A percentile compares a stretch with the other conserved stretches of the same genome.
phyloP scores from a whole-genome alignment of 2,113 vertebrate species.

The Astatotilapia flaviijosephi region DNA sequence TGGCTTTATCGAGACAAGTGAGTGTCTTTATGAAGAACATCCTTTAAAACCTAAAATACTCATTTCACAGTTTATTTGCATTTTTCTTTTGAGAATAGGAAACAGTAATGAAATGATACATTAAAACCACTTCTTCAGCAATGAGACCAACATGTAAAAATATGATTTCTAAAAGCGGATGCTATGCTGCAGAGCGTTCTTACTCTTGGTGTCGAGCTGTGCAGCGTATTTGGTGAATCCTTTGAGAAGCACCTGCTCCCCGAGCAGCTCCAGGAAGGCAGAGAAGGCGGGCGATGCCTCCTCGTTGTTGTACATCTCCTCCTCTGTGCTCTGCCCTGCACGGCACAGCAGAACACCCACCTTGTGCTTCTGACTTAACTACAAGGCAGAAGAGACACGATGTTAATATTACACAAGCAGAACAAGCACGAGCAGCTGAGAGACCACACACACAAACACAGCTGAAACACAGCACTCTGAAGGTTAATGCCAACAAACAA shows the following conservation, averaged over 20 bases:
- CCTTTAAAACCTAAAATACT: neutral
- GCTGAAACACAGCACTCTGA: neutral
- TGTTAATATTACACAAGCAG: neutral
- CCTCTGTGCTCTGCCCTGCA: slow-evolving; percentile 88
- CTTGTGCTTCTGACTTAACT: slow-evolving; percentile 92
- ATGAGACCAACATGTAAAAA: neutral
- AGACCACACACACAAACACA: neutral
- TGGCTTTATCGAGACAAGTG: neutral
- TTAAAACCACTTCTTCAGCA: neutral
- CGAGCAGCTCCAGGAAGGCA: slow-evolving; percentile 84
- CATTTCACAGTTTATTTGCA: neutral
- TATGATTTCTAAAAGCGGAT: neutral
- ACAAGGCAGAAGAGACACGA: neutral
- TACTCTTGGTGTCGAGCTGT: slow-evolving; percentile 94
- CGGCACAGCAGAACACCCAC: slow-evolving; percentile 93
- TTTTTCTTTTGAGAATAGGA: neutral
- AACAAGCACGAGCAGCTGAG: neutral
- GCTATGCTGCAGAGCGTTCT: neutral
- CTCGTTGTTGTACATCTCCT: slow-evolving; percentile 99
- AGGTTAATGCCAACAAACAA: neutral
- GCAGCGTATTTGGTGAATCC: slow-evolving; percentile 88
- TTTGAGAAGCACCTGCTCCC: slow-evolving; percentile 81
- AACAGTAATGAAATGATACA: neutral
- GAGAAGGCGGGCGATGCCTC: slow-evolving; percentile 80
- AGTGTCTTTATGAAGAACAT: neutral